Base-by-base conservation (phyloP, 1,140 invertebrate genomes). In the Ceratitis capitata region DNA sequence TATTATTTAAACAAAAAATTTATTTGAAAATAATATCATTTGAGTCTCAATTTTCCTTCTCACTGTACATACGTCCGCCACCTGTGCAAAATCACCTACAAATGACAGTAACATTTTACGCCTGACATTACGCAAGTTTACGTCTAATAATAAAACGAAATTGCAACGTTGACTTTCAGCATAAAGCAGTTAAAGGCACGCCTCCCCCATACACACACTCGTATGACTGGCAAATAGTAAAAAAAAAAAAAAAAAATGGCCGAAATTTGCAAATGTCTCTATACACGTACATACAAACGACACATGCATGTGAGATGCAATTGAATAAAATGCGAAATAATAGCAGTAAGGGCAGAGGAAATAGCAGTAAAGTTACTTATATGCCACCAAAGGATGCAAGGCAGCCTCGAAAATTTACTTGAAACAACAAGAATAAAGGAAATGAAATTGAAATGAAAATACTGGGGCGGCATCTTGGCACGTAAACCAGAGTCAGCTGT, bases 311-410 rank as follows among this genome's bases (percentile, higher is more conserved):
- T 26, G 14, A 7, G n/a, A 45, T 26, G 39, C 69, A 45, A 78
- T 78, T 78, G 69, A 78, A 78, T 78, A 78, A 47, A 78, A 78
- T 78, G 42, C 69, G 61, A 69, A 69, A 78, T 78, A 78, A 78
- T n/a, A n/a, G 39, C 69, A 45, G 39, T 35, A 12, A n/a, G 0
- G 6, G 35, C 64, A 35, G 6, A 7, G n/a, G 39, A 26, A 0
- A 78, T 32, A 3, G 14, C 32, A 47, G 10, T 0, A n/a, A n/a
- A 42, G 42, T 78, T 78, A 45, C 69, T 19, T 78, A 78, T 47
- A 78, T 39, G 69, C 69, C 69, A 45, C n/a, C 42, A 47, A 61
- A 29, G n/a, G n/a, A n/a, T 42, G 19, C 39, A 78, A 6, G 23
- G 19, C 9, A 78, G 1, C 39, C 39, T 1, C 35, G 3, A 69